These are phyloP conservation scores for Drosophila tropicalis DNA, from an alignment of 1,140 invertebrate species.

Conservation along the genomic window DNA sequence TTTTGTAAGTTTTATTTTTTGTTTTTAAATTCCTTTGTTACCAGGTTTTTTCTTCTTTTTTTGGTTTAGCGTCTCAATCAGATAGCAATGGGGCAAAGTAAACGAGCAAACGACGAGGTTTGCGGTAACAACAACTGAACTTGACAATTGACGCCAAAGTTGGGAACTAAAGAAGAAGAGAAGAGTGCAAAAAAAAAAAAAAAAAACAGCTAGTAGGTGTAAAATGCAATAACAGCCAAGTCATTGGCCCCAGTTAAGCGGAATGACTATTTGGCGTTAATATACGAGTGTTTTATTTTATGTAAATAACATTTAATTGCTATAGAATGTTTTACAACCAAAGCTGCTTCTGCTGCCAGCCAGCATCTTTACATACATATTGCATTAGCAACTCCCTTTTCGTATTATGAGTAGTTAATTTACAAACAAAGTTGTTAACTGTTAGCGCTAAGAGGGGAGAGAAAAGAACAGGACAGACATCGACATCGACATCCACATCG, in stretches of 20 bases:
- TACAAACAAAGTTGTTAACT: slow-evolving; percentile 79
- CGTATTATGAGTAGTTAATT: slow-evolving; percentile 81
- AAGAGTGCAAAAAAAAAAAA: slow-evolving; percentile 41
- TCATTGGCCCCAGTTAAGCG: slow-evolving; percentile 55
- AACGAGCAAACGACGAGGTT: slow-evolving; percentile 9
- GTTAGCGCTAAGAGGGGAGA: slow-evolving; percentile 8
- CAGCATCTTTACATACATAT: slow-evolving; percentile 14
- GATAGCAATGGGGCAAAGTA: slow-evolving; percentile 56
- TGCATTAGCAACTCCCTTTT: slow-evolving; percentile 8
- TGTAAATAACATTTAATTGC: slow-evolving; percentile 78
- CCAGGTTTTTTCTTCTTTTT: slow-evolving; percentile 21
- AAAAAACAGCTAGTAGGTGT: slow-evolving; percentile 48
- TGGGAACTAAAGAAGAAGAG: slow-evolving; percentile 57
- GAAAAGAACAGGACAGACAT: neutral
- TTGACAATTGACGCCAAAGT: slow-evolving; percentile 79
- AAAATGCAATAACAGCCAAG: slow-evolving; percentile 79
- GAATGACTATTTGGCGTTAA: neutral
- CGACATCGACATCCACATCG: slow-evolving; percentile 9
- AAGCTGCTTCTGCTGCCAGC: slow-evolving; percentile 25
- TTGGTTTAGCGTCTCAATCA: slow-evolving; percentile 74
- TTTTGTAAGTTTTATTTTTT: neutral
- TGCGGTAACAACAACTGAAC: slow-evolving; percentile 55
- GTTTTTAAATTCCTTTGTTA: neutral
- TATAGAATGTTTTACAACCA: slow-evolving; percentile 57
- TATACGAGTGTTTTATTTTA: neutral